A percentile compares a stretch with the other conserved stretches of the same genome.
Evolutionary conservation across 1,140 invertebrate species (phyloP).

Genomic region (Bursaphelenchus mucronatus): DNA sequence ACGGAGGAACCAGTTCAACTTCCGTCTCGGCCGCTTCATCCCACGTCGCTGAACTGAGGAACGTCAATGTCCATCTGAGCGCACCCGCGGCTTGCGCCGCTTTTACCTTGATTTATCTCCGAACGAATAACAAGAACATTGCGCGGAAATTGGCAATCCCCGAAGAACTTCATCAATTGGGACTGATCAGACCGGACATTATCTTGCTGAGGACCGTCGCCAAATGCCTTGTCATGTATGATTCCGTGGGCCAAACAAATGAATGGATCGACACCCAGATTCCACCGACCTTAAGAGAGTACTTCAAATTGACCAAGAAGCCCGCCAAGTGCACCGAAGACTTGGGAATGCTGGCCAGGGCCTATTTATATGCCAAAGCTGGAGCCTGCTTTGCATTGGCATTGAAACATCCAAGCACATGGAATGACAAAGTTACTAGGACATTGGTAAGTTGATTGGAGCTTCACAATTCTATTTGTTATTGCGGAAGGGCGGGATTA

Average conservation of each 20-base stretch:
- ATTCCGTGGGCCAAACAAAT: neutral
- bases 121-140: constrained; percentile 21
- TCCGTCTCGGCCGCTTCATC: constrained; percentile 11
- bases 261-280: constrained; percentile 11
- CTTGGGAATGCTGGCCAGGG: constrained; percentile 9
- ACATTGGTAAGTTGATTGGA: constrained; percentile 32
- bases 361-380: constrained; percentile 15
- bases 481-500: too few relatives aligned
- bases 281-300: constrained; percentile 1
- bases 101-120: constrained; percentile 18
- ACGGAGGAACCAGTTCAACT: neutral
- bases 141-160: constrained; percentile 2
- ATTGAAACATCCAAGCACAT: constrained; percentile 37
- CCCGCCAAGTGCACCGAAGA: neutral
- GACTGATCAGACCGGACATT: constrained; percentile 18
- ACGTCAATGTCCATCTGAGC: constrained; percentile 21
- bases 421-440: constrained; percentile 17
- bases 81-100: constrained; percentile 22
- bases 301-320: constrained; percentile 1
- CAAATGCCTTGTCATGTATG: neutral
- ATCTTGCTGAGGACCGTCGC: constrained; percentile 9
- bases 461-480: too few relatives aligned
- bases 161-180: neutral
- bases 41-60: constrained; percentile 10
- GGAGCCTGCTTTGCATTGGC: constrained; percentile 44